phyloP scores from a whole-genome alignment of 2,888 invertebrate species.

The Zaprionus lineosus region DNA sequence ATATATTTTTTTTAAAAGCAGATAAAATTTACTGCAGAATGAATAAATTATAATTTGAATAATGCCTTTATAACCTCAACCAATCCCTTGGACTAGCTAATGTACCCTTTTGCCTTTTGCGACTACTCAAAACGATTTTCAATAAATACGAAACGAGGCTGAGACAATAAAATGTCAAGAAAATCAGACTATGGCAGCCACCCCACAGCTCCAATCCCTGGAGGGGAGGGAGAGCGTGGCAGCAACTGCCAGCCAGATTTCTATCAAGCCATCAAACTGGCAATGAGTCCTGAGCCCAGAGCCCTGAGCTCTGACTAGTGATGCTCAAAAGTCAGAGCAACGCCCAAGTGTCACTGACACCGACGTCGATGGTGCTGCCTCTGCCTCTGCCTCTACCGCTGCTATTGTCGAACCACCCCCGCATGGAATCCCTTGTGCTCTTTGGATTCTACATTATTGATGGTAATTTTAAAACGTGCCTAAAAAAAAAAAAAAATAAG shows the following conservation, averaged over 20 bases:
- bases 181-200: conserved; percentile 46
- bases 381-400: too few species aligned
- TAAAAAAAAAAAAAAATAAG: conserved; percentile 34
- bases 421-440: conserved; percentile 2
- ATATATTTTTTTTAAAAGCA: not conserved
- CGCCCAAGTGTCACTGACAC: conserved; percentile 63
- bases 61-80: too few species aligned
- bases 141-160: conserved; percentile 66
- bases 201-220: conserved; percentile 3
- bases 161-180: conserved; percentile 68
- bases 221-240: not conserved
- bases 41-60: too few species aligned
- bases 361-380: too few species aligned
- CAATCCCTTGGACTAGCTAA: conserved; percentile 2
- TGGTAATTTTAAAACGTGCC: conserved; percentile 80
- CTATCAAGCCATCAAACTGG: conserved; percentile 75
- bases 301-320: not conserved
- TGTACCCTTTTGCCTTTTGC: conserved; percentile 19
- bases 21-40: not conserved
- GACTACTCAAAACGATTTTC: conserved; percentile 52
- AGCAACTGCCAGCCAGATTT: conserved; percentile 48
- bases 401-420: conserved; percentile 13
- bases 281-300: conserved; percentile 39
- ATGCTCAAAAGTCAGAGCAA: conserved; percentile 52
- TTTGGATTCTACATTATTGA: conserved; percentile 66